Conservation (phyloP, 92 coral and sea anemone species). For the Epizoanthus scotinus region DNA sequence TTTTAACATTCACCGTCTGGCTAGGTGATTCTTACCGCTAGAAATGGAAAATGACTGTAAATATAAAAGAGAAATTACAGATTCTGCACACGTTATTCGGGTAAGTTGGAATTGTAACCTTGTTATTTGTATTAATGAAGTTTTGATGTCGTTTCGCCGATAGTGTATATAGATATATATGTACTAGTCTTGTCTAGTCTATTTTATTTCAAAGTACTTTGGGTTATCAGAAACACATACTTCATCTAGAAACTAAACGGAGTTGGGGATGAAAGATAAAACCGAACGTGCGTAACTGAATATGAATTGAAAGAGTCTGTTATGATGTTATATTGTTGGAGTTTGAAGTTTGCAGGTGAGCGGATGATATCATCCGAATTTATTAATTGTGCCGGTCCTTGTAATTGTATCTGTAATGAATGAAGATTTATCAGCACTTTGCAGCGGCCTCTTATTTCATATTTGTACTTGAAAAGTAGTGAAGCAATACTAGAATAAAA, state of each 20-base stretch:
- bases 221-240: too few relatives aligned
- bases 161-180: too few relatives aligned
- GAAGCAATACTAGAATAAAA: too few relatives aligned
- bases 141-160: neutral
- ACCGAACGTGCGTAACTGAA: too few relatives aligned
- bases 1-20: neutral
- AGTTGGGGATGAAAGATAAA: too few relatives aligned
- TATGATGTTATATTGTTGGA: too few relatives aligned
- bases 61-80: slow-evolving; percentile 69
- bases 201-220: too few relatives aligned
- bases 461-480: too few relatives aligned
- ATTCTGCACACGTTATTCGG: slow-evolving; percentile 85
- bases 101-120: slow-evolving; percentile 41
- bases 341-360: slow-evolving; percentile 1
- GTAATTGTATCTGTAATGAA: neutral
- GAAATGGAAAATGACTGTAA: slow-evolving; percentile 51
- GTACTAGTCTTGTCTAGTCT: too few relatives aligned
- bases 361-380: slow-evolving; percentile 25
- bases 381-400: too few relatives aligned
- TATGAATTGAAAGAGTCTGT: too few relatives aligned
- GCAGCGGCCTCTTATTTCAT: neutral
- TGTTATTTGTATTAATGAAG: neutral
- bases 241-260: too few relatives aligned
- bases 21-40: neutral
- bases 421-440: neutral